Conservation (phyloP, 2,797 vertebrate species). For the Esox masquinongy region DNA sequence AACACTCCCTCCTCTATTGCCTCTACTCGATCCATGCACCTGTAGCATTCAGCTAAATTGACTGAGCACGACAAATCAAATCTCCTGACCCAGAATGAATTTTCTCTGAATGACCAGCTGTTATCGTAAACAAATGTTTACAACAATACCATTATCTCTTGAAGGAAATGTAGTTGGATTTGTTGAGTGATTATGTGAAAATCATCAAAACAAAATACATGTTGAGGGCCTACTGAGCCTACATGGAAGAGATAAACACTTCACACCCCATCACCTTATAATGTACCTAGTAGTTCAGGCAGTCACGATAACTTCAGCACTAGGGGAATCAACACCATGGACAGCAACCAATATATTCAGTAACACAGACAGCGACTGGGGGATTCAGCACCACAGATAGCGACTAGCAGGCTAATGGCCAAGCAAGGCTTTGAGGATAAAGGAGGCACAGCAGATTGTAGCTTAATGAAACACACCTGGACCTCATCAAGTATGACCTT, state of each 20-base stretch:
- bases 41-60: neutral
- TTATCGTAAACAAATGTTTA: neutral
- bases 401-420: slow-evolving; percentile 2
- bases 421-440: slow-evolving; percentile 2
- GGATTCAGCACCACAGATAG: slow-evolving; percentile 23
- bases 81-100: neutral
- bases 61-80: neutral
- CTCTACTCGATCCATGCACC: neutral
- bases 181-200: neutral
- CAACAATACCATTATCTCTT: neutral
- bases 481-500: slow-evolving; percentile 44
- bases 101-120: neutral
- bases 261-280: neutral
- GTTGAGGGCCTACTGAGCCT: slow-evolving; percentile 2
- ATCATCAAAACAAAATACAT: neutral
- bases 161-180: neutral
- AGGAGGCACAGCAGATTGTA: slow-evolving; percentile 18
- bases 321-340: slow-evolving; percentile 11
- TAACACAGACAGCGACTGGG: slow-evolving; percentile 16
- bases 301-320: neutral
- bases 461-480: slow-evolving; percentile 60
- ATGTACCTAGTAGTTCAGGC: neutral
- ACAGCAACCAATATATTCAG: slow-evolving; percentile 12
- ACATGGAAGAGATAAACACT: neutral
- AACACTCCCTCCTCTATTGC: slow-evolving; percentile 6